Percentiles rank a stretch among this genome's conserved stretches.
phyloP scores from a whole-genome alignment of 2,888 invertebrate genomes.

The Agonum fuliginosum region DNA sequence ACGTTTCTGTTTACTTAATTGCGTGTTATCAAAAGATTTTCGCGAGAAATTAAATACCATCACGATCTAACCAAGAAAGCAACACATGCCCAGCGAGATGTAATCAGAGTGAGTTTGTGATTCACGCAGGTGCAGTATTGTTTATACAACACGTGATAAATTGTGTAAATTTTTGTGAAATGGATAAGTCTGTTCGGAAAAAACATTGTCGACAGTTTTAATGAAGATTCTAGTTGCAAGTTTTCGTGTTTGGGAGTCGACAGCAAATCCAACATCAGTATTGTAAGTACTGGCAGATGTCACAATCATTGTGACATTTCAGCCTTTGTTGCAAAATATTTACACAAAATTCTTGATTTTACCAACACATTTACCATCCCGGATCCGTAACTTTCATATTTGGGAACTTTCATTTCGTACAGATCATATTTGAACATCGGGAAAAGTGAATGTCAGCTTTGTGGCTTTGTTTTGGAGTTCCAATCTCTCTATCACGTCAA shows the following conservation, averaged over 20 bases:
- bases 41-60: conserved; percentile 48
- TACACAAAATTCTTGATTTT: conserved; percentile 34
- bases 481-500: conserved; percentile 50
- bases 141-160: conserved; percentile 58
- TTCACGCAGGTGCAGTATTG: conserved; percentile 52
- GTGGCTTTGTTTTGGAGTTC: conserved; percentile 53
- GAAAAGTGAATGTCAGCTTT: conserved; percentile 55
- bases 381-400: conserved; percentile 56
- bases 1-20: conserved; percentile 73
- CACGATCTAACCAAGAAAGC: conserved; percentile 58
- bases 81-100: conserved; percentile 60
- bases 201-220: conserved; percentile 47
- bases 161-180: conserved; percentile 52
- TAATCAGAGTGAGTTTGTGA: conserved; percentile 58
- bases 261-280: conserved; percentile 57
- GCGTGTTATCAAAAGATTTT: conserved; percentile 67
- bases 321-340: conserved; percentile 35
- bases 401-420: conserved; percentile 55
- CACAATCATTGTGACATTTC: conserved; percentile 46
- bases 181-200: conserved; percentile 59
- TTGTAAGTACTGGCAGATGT: conserved; percentile 56
- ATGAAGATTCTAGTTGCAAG: conserved; percentile 52
- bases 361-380: conserved; percentile 36
- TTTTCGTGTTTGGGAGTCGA: conserved; percentile 54
- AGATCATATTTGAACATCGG: conserved; percentile 52